Base-by-base conservation (phyloP, 2,888 invertebrate genomes). In the Agrotis ipsilon region DNA sequence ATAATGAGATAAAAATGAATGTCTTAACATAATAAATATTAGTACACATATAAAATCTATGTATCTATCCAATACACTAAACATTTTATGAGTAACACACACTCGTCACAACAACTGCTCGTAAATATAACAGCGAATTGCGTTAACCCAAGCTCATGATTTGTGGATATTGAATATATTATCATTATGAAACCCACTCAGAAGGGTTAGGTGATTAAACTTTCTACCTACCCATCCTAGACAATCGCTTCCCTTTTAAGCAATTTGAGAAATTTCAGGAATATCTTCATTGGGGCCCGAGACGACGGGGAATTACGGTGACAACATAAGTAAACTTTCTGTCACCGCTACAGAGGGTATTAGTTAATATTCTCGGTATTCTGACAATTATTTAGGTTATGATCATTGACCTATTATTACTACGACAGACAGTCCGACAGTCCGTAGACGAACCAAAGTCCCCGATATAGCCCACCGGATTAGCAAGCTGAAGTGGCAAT, bases 131-230 rank as follows among this genome's bases (percentile, higher is more conserved):
- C 70, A 68, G 79, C 70, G 80, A 86, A 80, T 84, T 85, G 68
- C 74, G 72, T 84, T 81, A 83, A 77, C 68, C 80, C 75, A 65
- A 75, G 75, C 85, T 87, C 88, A 89, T 91, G 91, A 93, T 93
- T 92, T 91, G 89, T 88, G 91, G 87, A 89, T 92, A 93, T 93
- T 92, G 90, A 92, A 93, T 94, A 91, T 93, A 92, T 91, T 91
- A 92, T 90, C 89, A 91, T 89, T 91, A 92, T 88, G 86, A 86
- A 90, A 85, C 87, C 85, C 85, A 69, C 85, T 87, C 83, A 81
- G 87, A 89, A 90, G 90, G 91, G 92, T 91, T 88, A 85, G 87
- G 89, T 91, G 92, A 93, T 93, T 93, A 92, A 91, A 88, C 89
- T 91, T 84, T 88, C 78, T 64, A 68, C 66, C 32, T 78, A 67